Conservation (phyloP, 2,888 invertebrate species). For the Gymnocheta viridis region DNA sequence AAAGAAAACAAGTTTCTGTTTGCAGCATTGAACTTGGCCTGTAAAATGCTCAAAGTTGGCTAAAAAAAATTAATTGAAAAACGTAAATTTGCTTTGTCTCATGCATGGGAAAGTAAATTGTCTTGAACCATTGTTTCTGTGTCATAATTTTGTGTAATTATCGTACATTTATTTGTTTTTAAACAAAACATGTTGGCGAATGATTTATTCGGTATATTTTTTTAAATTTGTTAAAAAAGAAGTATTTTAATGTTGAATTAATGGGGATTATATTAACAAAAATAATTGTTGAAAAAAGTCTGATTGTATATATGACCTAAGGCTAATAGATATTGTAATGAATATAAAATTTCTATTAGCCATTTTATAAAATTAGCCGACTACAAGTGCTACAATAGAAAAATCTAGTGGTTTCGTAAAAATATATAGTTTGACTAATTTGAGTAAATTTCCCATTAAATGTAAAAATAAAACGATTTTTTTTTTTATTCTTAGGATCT, state of each 20-base stretch:
- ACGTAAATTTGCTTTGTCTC: background rate
- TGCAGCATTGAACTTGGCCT: slow-evolving; percentile 62
- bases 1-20: slow-evolving; percentile 28
- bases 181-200: slow-evolving; percentile 17
- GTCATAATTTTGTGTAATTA: slow-evolving; percentile 49
- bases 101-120: slow-evolving; percentile 22
- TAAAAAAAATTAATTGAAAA: slow-evolving; percentile 17
- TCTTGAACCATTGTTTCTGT: slow-evolving; percentile 39
- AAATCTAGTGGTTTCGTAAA: too few species aligned
- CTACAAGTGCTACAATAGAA: too few species aligned
- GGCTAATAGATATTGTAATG: too few species aligned
- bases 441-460: too few species aligned
- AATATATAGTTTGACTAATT: too few species aligned
- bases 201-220: slow-evolving; percentile 15
- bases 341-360: too few species aligned
- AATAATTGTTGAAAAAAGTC: background rate
- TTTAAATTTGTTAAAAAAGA: background rate
- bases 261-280: background rate
- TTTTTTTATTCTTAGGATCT: too few species aligned
- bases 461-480: too few species aligned
- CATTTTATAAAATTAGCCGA: too few species aligned
- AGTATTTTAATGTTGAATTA: background rate
- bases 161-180: background rate
- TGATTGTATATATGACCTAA: too few species aligned
- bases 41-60: slow-evolving; percentile 10